Percentiles rank a stretch among this genome's conserved stretches.
phyloP scores from a whole-genome alignment of 2,113 vertebrate genomes.

The Protobothrops mucrosquamatus region DNA sequence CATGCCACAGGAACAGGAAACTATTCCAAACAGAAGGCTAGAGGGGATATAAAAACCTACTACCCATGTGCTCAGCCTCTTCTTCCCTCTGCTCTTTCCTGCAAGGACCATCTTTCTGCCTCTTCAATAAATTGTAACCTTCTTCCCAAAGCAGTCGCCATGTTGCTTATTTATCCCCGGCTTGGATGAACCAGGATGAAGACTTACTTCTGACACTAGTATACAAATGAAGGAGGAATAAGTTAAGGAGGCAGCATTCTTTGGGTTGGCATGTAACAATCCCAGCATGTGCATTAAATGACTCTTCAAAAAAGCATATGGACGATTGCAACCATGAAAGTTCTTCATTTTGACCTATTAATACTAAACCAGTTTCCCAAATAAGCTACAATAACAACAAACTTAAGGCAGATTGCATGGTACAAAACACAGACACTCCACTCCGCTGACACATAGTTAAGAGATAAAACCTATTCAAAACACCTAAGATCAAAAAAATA shows the following conservation, averaged over 20 bases:
- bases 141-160: too few relatives aligned
- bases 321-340: neutral
- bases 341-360: neutral
- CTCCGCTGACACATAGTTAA: neutral
- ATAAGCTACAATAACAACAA: neutral
- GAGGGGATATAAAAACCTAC: too few relatives aligned
- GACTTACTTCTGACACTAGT: neutral
- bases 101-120: too few relatives aligned
- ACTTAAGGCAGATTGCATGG: neutral
- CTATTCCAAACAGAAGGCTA: too few relatives aligned
- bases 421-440: neutral
- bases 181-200: too few relatives aligned
- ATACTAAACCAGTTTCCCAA: neutral
- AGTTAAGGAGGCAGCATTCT: neutral
- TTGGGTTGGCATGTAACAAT: neutral
- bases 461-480: neutral
- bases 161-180: too few relatives aligned
- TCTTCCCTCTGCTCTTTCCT: too few relatives aligned
- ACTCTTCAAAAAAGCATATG: neutral
- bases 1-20: too few relatives aligned
- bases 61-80: too few relatives aligned
- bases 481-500: neutral
- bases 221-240: neutral
- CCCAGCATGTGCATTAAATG: neutral
- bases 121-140: too few relatives aligned